These are phyloP conservation scores for Drosophila bifasciata DNA, from an alignment of 1,140 invertebrate genomes.

Conservation along the genomic window DNA sequence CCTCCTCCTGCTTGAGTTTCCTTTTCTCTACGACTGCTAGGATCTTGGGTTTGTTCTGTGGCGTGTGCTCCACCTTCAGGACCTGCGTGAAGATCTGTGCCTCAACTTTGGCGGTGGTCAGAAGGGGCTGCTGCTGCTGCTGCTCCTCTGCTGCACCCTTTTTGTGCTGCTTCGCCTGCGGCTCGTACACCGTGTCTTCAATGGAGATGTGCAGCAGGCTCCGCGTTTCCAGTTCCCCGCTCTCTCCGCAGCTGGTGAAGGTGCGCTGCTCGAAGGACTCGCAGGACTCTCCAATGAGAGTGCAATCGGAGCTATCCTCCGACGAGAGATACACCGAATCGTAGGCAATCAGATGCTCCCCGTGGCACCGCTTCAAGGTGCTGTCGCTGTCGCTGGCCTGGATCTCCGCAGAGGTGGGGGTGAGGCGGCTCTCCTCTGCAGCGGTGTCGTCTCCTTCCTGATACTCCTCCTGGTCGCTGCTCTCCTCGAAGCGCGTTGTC, in stretches of 20 bases:
- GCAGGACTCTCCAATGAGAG: conserved; percentile 67
- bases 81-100: conserved; percentile 69
- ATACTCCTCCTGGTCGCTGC: conserved; percentile 51
- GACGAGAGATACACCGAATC: conserved; percentile 83
- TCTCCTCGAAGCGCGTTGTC: conserved; percentile 69
- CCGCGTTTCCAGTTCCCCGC: conserved; percentile 56
- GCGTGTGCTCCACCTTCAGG: conserved; percentile 67
- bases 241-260: conserved; percentile 51
- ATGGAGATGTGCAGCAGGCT: conserved; percentile 76
- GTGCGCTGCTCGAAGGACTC: conserved; percentile 66
- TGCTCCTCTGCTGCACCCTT: conserved; percentile 21
- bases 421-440: conserved; percentile 24
- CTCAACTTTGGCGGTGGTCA: conserved; percentile 38
- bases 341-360: conserved; percentile 79
- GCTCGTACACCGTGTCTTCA: conserved; percentile 76
- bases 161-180: conserved; percentile 59
- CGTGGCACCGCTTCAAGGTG: conserved; percentile 58
- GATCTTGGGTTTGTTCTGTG: conserved; percentile 73
- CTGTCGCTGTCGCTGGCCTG: conserved; percentile 57
- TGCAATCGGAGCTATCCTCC: conserved; percentile 80
- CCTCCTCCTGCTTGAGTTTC: conserved; percentile 47
- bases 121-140: conserved; percentile 9
- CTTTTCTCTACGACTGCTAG: conserved; percentile 72
- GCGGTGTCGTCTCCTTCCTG: conserved; percentile 10
- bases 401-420: conserved; percentile 31